Evolutionary conservation across 2,888 invertebrate genomes (phyloP).

Genomic region (Epirrita christyi): DNA sequence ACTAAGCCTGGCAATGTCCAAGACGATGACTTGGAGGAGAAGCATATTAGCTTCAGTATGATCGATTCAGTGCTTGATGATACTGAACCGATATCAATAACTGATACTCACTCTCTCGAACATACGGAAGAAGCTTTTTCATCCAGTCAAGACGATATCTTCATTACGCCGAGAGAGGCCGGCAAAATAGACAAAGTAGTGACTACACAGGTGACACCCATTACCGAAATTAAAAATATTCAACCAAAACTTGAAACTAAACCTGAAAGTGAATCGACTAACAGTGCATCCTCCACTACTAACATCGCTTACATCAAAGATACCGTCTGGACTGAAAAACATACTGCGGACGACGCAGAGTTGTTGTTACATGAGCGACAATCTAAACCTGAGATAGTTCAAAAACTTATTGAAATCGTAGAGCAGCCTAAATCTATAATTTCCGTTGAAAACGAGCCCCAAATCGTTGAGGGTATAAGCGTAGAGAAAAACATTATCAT

Average conservation of each 20-base stretch:
- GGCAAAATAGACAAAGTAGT: conserved; percentile 40
- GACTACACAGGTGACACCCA: conserved; percentile 4
- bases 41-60: conserved; percentile 63
- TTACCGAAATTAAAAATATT: conserved; percentile 23
- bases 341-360: conserved; percentile 86
- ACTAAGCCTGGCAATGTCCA: conserved; percentile 25
- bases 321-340: conserved; percentile 86
- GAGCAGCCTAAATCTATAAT: conserved; percentile 28
- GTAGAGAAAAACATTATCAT: conserved; percentile 62
- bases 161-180: conserved; percentile 48
- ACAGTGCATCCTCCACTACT: conserved; percentile 63
- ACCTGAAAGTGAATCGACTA: conserved; percentile 49
- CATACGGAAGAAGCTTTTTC: conserved; percentile 44
- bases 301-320: conserved; percentile 67
- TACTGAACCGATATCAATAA: conserved; percentile 48
- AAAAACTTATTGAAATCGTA: conserved; percentile 30
- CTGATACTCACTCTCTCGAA: conserved; percentile 51
- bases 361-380: conserved; percentile 53
- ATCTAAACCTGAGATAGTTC: conserved; percentile 38
- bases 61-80: conserved; percentile 62
- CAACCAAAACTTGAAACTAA: conserved; percentile 24
- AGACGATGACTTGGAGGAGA: conserved; percentile 50
- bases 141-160: conserved; percentile 48
- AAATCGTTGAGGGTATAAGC: conserved; percentile 42
- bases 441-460: conserved; percentile 33